Evolutionary conservation across 2,888 invertebrate species (phyloP), one percentile per base, ranked within the genome.

Genomic region (Lycocerus yunnanus): DNA sequence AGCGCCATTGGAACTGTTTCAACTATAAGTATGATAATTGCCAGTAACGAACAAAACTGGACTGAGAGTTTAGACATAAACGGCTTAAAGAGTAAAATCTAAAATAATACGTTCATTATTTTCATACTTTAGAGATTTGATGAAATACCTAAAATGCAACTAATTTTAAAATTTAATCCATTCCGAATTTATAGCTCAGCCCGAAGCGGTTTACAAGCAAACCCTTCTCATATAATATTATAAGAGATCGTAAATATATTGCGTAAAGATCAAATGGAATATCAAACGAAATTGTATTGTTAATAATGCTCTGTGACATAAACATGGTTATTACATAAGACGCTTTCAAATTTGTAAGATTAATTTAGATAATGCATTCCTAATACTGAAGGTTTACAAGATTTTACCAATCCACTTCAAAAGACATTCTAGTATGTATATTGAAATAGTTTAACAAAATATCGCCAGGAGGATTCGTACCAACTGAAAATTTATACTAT

Each of bases 311-410:
- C 77, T 77, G 80, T 80, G 78, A 79, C 80, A 83, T 84, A 84
- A 84, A 84, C 82, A 84, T 81, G 77, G 82, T 82, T 82, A 83
- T 83, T 83, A 82, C 74, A 73, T 71, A 74, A 78, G 73, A 73
- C 58, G 79, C 78, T 79, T 81, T 81, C 82, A 84, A 84, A 84
- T 85, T 84, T 84, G 82, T 81, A 78, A 84, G 84, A 84, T 84
- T 85, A 84, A 86, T 84, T 84, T 83, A 83, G 83, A 83, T 84
- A 84, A 84, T 83, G 83, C 83, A 80, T 80, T 75, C 74, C 77
- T 79, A 83, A 82, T 81, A 75, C 77, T 77, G 11, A 63, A 63
- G 43, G 18, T 63, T 20, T 63, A 63, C 20, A 18, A 63, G 9
- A 63, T 63, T 63, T 68, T 13, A 18, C 15, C 58, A 9, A 14